These are phyloP conservation scores for Bettongia penicillata DNA, from an alignment of 2,113 vertebrate genomes.

Conservation along the genomic window DNA sequence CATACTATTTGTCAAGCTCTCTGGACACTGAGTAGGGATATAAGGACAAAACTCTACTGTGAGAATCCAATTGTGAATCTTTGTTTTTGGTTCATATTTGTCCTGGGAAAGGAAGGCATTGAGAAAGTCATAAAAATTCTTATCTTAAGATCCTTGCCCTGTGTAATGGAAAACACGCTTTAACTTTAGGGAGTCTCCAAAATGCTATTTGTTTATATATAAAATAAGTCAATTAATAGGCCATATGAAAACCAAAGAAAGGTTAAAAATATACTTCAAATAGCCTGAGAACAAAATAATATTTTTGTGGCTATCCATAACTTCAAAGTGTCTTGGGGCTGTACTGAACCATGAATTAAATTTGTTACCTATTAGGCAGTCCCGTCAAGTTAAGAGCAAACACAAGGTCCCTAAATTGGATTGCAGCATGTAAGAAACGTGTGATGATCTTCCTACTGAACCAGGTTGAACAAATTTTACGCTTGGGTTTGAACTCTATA, in stretches of 20 bases:
- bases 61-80: too few species aligned
- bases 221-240: conserved; percentile 5
- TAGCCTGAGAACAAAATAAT: background rate
- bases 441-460: conserved; percentile 4
- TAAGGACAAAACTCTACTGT: background rate
- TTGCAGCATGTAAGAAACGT: background rate
- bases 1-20: background rate
- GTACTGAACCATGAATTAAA: background rate
- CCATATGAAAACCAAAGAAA: background rate
- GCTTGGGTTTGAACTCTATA: background rate
- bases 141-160: background rate
- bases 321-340: background rate
- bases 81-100: too few species aligned
- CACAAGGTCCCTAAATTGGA: background rate
- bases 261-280: background rate
- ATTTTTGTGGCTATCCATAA: background rate
- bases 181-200: too few species aligned
- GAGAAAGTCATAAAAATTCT: too few species aligned
- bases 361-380: background rate
- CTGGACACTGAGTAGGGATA: background rate
- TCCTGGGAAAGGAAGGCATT: too few species aligned
- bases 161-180: too few species aligned
- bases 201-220: too few species aligned
- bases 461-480: background rate
- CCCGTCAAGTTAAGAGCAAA: background rate